A percentile compares a stretch with the other conserved stretches of the same genome.
phyloP scores from a whole-genome alignment of 2,113 vertebrate genomes.

The rat (Rattus norvegicus) region GRCr8 NC_086025.1:52950001-52950500 shows the following conservation, averaged over 20 bases:
- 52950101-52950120: conserved; percentile 88
- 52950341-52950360: conserved; percentile 87
- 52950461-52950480: conserved; percentile 86
- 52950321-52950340: conserved; percentile 86
- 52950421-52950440: conserved; percentile 90
- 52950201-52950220: conserved; percentile 92
- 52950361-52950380: conserved; percentile 89
- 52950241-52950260: conserved; percentile 92
- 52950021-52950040: conserved; percentile 88
- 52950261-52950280: conserved; percentile 99
- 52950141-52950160: conserved; percentile 86
- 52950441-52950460: conserved; percentile 86
- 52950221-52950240: conserved; percentile 90
- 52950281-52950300: conserved; percentile 92
- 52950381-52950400: conserved; percentile 90
- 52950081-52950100: conserved; percentile 89
- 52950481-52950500: conserved; percentile 90
- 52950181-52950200: conserved; percentile 85
- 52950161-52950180: conserved; percentile 87
- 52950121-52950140: conserved; percentile 88
- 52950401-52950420: conserved; percentile 87
- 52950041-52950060: conserved; percentile 90
- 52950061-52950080: conserved; percentile 89
- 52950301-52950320: conserved; percentile 87
- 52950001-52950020: conserved; percentile 91